A percentile compares a stretch with the other conserved stretches of the same genome.
These are phyloP conservation scores for Sebastes iracundus DNA, from an alignment of 2,797 vertebrate species.

Conservation along the genomic window DNA sequence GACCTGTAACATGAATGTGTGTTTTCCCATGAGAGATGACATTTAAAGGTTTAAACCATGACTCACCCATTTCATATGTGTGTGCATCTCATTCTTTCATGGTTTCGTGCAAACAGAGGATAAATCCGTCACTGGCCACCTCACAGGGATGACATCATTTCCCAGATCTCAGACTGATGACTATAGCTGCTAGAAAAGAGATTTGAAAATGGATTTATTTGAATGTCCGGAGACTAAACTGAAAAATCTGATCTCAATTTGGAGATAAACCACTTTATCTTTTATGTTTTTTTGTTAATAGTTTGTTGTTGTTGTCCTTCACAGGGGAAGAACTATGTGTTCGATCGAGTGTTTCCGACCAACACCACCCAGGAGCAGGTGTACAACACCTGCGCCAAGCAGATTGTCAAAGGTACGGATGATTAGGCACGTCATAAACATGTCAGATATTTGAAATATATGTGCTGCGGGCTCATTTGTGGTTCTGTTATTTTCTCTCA, in stretches of 20 bases:
- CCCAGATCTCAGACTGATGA: neutral
- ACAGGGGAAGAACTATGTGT: slow-evolving; percentile 88
- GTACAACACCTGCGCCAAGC: slow-evolving; percentile 90
- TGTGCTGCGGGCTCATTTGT: neutral
- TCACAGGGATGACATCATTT: slow-evolving; percentile 36
- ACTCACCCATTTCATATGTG: neutral
- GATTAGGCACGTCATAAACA: neutral
- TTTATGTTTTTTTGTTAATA: neutral
- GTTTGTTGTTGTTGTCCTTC: slow-evolving; percentile 3
- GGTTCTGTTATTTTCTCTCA: neutral
- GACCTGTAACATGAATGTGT: neutral
- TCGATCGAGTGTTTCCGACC: slow-evolving; percentile 89
- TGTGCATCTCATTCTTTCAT: neutral
- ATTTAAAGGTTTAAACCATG: neutral
- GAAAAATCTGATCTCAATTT: neutral
- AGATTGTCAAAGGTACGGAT: slow-evolving; percentile 89
- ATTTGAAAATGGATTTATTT: neutral
- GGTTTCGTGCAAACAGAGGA: neutral
- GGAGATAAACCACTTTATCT: neutral
- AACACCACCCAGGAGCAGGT: slow-evolving; percentile 85
- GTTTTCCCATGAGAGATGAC: neutral
- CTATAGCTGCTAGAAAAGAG: neutral
- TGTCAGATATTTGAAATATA: neutral
- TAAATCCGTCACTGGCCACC: neutral
- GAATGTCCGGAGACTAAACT: neutral